These are phyloP conservation scores for Molossus alvarezi DNA, from an alignment of 2,797 vertebrate genomes.

Conservation along the genomic window DNA sequence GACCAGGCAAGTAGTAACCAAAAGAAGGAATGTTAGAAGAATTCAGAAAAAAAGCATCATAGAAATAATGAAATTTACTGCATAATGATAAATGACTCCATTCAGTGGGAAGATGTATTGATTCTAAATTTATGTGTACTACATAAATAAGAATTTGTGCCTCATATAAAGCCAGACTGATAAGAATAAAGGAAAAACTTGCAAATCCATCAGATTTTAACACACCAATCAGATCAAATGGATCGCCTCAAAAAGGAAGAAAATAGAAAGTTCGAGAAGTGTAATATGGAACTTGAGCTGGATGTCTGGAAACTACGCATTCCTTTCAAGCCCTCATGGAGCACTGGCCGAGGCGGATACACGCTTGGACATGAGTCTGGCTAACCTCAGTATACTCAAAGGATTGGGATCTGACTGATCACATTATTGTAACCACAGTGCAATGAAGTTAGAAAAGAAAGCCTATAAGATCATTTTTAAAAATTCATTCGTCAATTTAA, in stretches of 20 bases:
- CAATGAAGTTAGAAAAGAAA: constrained; percentile 51
- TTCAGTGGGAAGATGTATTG: neutral
- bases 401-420: neutral
- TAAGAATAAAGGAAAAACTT: constrained; percentile 19
- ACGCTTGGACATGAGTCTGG: neutral
- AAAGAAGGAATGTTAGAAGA: neutral
- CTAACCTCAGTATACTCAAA: neutral
- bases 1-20: neutral
- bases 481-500: constrained; percentile 51
- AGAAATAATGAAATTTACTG: neutral
- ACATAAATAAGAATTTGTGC: neutral
- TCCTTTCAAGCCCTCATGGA: neutral
- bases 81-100: neutral
- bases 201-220: constrained; percentile 16
- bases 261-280: neutral
- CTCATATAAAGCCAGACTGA: neutral
- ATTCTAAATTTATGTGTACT: neutral
- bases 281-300: neutral
- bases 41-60: neutral
- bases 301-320: neutral
- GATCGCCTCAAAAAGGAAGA: neutral
- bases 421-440: neutral
- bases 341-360: neutral
- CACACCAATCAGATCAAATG: neutral
- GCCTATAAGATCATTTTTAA: constrained; percentile 45